A percentile compares a stretch with the other conserved stretches of the same genome.
Evolutionary conservation across 2,113 vertebrate species (phyloP).

Genomic region (Malurus cyaneus): DNA sequence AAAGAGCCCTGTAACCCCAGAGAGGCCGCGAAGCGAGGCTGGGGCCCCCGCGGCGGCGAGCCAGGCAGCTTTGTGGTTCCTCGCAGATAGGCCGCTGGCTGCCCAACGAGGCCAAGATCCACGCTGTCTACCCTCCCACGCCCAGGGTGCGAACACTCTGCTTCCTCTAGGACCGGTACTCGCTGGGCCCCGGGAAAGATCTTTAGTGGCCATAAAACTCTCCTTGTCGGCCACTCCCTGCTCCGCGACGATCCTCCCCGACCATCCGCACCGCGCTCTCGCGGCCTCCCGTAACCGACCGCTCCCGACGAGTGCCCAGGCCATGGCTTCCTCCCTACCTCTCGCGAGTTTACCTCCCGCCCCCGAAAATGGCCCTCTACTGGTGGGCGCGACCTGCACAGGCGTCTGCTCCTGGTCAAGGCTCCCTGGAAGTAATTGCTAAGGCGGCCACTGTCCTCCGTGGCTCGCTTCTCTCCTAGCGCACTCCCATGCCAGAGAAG

Average conservation of each 20-base stretch:
- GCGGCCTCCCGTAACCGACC: neutral
- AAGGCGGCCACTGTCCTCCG: neutral
- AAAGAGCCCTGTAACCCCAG: constrained; percentile 61
- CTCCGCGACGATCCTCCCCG: neutral
- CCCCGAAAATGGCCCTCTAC: neutral
- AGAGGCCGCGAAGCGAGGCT: constrained; percentile 36
- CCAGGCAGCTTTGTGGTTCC: neutral
- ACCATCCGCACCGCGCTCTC: neutral
- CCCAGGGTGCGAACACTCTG: neutral
- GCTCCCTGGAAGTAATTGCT: neutral
- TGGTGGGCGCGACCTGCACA: neutral
- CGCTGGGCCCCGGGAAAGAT: neutral
- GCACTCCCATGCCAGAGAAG: neutral
- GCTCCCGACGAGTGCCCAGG: neutral
- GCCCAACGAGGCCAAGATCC: neutral
- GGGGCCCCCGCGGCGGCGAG: neutral
- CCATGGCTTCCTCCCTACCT: neutral
- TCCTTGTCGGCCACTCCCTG: neutral
- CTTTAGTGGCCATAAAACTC: neutral
- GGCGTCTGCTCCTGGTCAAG: neutral
- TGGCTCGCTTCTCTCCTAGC: neutral
- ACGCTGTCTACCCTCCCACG: neutral
- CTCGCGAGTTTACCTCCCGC: neutral
- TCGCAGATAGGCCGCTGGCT: neutral
- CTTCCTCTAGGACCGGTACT: neutral